These are phyloP conservation scores for Drosophila macrospina DNA, from an alignment of 2,888 invertebrate genomes.

Conservation along the genomic window DNA sequence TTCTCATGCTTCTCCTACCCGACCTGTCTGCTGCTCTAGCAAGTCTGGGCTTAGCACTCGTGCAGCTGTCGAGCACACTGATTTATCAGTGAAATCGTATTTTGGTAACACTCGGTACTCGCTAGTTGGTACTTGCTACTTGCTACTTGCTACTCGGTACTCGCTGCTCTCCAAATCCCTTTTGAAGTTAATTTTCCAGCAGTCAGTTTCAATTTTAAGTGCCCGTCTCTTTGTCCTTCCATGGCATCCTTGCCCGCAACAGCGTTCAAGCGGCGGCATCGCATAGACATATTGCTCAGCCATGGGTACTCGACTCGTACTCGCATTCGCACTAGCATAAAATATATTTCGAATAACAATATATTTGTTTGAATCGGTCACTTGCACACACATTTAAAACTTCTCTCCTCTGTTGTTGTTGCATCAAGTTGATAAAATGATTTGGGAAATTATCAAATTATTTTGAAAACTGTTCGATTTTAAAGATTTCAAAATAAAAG, in stretches of 20 bases:
- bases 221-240: conserved; percentile 35
- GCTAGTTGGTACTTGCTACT: neutral
- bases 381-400: conserved; percentile 1
- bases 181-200: conserved; percentile 79
- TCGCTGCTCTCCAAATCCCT: conserved; percentile 58
- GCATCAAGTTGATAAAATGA: neutral
- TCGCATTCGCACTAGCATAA: neutral
- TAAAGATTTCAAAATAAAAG: no score
- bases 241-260: conserved; percentile 1
- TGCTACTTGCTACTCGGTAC: conserved; percentile 1
- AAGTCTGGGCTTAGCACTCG: conserved; percentile 57
- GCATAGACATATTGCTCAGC: conserved; percentile 14
- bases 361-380: conserved; percentile 23
- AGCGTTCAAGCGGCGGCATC: conserved; percentile 22
- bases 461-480: no score
- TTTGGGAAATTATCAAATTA: no score
- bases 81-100: conserved; percentile 65
- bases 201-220: conserved; percentile 77
- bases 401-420: neutral
- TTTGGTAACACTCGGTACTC: conserved; percentile 54
- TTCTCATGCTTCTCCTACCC: conserved; percentile 19
- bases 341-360: conserved; percentile 12
- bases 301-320: conserved; percentile 14
- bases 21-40: neutral
- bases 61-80: conserved; percentile 70